Base-by-base conservation (phyloP, 2,113 vertebrate species). In the Hemiprocne comata region DNA sequence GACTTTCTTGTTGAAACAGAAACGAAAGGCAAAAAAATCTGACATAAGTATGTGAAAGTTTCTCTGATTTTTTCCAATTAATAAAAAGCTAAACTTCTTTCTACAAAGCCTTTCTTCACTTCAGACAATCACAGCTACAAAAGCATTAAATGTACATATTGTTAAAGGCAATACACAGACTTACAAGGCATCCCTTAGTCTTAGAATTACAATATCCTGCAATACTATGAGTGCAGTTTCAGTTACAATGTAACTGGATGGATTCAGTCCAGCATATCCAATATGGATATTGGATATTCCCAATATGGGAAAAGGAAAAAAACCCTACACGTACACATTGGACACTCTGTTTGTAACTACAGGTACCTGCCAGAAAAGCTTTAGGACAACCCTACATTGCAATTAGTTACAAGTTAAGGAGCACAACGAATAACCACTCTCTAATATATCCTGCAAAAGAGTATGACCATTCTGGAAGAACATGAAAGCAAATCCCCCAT, bases 241-340 rank as follows among this genome's bases (percentile, higher is more conserved):
- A 19, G 50, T 51, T 76, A 46, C 26, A 23, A 4, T 13, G 8
- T 71, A 58, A 40, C 24, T 34, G 13, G 14, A 26, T 23, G 9
- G n/a, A 70, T 71, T 75, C 42, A 55, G 18, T 38, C 29, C 33
- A 48, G 10, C n/a, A 20, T n/a, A 53, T 17, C 17, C 26, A 34
- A 21, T 55, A 44, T 46, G 40, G 40, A 42, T 42, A 14, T 42
- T 42, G 40, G 40, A 42, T 42, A 42, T 42, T 42, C 40, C 40
- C 40, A 42, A 42, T 42, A 42, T 42, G 40, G 40, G 40, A 42
- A 42, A 42, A 42, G 40, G 40, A 42, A 5, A 16, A 17, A 28
- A 28, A 26, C 13, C 11, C 69, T 31, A 31, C 40, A 62, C 0
- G 0, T 11, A 31, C 7, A 33, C 5, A 8, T 10, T 40, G 51